phyloP scores from a whole-genome alignment of 2,797 vertebrate species.

The Sandelia bainsii region DNA sequence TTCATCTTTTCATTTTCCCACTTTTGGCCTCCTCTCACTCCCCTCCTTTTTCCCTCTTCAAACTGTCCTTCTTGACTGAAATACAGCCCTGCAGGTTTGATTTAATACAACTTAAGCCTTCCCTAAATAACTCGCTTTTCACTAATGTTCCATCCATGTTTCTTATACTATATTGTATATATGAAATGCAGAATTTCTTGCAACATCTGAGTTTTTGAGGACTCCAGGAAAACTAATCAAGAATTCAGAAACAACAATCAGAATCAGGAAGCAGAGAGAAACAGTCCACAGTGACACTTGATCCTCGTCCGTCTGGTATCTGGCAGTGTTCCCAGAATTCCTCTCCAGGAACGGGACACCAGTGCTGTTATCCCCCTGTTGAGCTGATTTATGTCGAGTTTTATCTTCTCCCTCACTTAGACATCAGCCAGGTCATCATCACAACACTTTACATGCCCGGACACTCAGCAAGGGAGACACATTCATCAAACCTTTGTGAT shows the following conservation, averaged over 20 bases:
- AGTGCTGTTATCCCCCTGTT: slow-evolving; percentile 62
- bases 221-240: slow-evolving; percentile 4
- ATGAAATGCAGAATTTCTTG: not conserved
- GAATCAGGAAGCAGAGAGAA: slow-evolving; percentile 29
- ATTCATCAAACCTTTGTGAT: slow-evolving; percentile 69
- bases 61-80: slow-evolving; percentile 45
- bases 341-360: slow-evolving; percentile 8
- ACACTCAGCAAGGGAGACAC: slow-evolving; percentile 67
- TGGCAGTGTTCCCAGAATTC: slow-evolving; percentile 77
- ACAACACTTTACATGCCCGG: slow-evolving; percentile 76
- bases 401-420: slow-evolving; percentile 76
- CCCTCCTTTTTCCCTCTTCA: slow-evolving; percentile 32
- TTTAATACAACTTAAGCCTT: slow-evolving; percentile 43
- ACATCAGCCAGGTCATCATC: slow-evolving; percentile 77
- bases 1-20: slow-evolving; percentile 75
- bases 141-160: slow-evolving; percentile 19
- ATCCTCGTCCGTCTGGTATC: slow-evolving; percentile 31
- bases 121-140: slow-evolving; percentile 25
- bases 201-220: not conserved
- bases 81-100: slow-evolving; percentile 45
- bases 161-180: slow-evolving; percentile 12
- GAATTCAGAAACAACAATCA: not conserved
- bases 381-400: slow-evolving; percentile 78
- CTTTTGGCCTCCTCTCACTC: slow-evolving; percentile 43
- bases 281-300: slow-evolving; percentile 21